Conservation (phyloP, 1,140 invertebrate species). For the Drosophila pruinosa region DNA sequence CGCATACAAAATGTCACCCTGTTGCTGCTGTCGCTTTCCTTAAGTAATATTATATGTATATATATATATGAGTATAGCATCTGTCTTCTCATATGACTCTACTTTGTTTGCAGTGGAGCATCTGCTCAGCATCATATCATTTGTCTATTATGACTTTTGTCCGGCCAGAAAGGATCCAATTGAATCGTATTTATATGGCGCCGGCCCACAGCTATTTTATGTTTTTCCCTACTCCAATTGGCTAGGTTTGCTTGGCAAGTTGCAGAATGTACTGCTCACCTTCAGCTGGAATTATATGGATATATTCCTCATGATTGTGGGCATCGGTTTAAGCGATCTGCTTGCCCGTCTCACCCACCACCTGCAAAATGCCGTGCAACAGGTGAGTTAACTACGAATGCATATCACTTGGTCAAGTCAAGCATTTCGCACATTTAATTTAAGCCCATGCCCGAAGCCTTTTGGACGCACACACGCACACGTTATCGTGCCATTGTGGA, state of each 20-base stretch:
- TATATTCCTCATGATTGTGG: slow-evolving; percentile 69
- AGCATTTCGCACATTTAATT: not conserved
- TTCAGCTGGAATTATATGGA: slow-evolving; percentile 80
- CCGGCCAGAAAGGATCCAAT: slow-evolving; percentile 57
- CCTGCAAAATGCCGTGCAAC: slow-evolving; percentile 19
- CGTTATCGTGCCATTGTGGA: slow-evolving; percentile 69
- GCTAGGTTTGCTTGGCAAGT: slow-evolving; percentile 65
- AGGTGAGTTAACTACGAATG: slow-evolving; percentile 27
- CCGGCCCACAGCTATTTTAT: slow-evolving; percentile 55
- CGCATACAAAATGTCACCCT: slow-evolving; percentile 50
- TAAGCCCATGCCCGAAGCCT: slow-evolving; percentile 57
- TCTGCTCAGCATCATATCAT: slow-evolving; percentile 72
- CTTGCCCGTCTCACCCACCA: slow-evolving; percentile 39
- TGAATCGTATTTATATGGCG: slow-evolving; percentile 55
- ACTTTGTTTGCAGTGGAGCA: slow-evolving; percentile 66
- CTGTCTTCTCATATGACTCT: too few relatives aligned
- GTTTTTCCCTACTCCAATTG: slow-evolving; percentile 65
- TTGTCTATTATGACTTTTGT: slow-evolving; percentile 64
- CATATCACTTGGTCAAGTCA: not conserved
- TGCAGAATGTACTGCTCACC: slow-evolving; percentile 66
- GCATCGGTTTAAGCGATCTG: slow-evolving; percentile 64
- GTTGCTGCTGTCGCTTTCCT: slow-evolving; percentile 51
- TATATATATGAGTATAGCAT: not conserved
- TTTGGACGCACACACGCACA: slow-evolving; percentile 55
- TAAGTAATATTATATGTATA: slow-evolving; percentile 49